Base-by-base conservation (phyloP, 2,888 invertebrate species). In the Bugulina stolonifera region DNA sequence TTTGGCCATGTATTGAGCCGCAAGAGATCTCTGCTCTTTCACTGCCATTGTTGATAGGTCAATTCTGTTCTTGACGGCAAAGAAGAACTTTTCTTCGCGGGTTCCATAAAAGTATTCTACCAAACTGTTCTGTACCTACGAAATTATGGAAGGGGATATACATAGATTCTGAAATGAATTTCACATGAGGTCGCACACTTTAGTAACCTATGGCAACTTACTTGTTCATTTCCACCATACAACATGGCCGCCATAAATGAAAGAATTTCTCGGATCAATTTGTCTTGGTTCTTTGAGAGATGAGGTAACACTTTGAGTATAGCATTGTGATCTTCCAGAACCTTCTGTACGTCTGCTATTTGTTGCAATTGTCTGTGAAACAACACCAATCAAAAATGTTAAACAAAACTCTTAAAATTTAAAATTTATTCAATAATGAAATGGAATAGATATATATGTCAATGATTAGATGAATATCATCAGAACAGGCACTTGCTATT, bases 11-110 rank as follows among this genome's bases (percentile, higher is more conserved):
- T 82, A 81, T 78, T 83, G 82, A 23, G 82, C 80, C 71, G 80
- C 77, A n/a, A 83, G 75, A 1, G 81, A 77, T 35, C 83, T 81
- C 73, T 83, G 80, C 75, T 82, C 82, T 72, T 81, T 78, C 1
- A 80, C 80, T 14, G 81, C 80, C 27, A 82, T 74, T n/a, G 80
- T 78, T 18, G 83, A 82, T 72, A 83, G 76, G 64, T 79, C 77
- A 76, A 83, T 80, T 71, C 81, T 75, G 69, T 74, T 77, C 73
- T 81, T 81, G 69, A 83, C 78, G 22, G 81, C 80, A 74, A 83
- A 81, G 77, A 83, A 83, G 76, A 83, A 83, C n/a, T 80, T 80
- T 73, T 83, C 83, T 72, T 83, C 83, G 74, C 82, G 76, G 10
- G 83, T 83, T 5, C 81, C 80, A 35, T 80, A 78, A 76, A 83